Evolutionary conservation across 2,113 vertebrate genomes (phyloP), one percentile per base, ranked within the genome.

Genomic region (Sapayoa aenigma): DNA sequence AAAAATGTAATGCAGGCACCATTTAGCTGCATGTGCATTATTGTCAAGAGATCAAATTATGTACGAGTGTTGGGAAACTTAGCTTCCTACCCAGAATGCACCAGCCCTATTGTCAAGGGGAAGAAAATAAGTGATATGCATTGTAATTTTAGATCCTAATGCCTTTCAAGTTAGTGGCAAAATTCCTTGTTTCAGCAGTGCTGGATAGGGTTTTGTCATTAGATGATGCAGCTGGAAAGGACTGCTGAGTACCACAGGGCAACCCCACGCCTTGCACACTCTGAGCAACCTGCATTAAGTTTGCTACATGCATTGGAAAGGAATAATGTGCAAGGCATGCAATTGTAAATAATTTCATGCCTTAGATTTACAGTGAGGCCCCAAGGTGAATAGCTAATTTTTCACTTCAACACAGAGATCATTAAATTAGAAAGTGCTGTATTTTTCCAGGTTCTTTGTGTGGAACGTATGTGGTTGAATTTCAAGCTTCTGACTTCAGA

Each of bases 41-140:
- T 92, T 93, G 93, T 96, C 85, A 80, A 84, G 96, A 93, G 92
- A 96, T 94, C 88, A 94, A 94, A 95, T 96, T 94, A 90, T 79
- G 83, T 92, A 27, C 88, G 60, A 49, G 65, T 72, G 68, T 75
- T 62, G 79, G 89, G 94, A 87, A 94, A 94, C 65, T 80, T 83
- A 83, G 72, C 72, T 74, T 83, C 59, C 84, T 95, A 95, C 83
- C 90, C 94, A 93, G 65, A 93, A 90, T 90, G 77, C 88, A 56
- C 53, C 62, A 50, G 50, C 66, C 42, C 25, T 87, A 87, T 93
- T 95, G 74, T 96, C 88, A 79, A 90, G 88, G 76, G 82, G 71
- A 84, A 80, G 82, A 92, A 93, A 94, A 95, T 69, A 92, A 89
- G 73, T 9, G 11, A 49, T 58, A 82, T 62, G 85, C 76, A 87